Conservation (phyloP, 2,888 invertebrate genomes). For the Plagiodera versicolora region DNA sequence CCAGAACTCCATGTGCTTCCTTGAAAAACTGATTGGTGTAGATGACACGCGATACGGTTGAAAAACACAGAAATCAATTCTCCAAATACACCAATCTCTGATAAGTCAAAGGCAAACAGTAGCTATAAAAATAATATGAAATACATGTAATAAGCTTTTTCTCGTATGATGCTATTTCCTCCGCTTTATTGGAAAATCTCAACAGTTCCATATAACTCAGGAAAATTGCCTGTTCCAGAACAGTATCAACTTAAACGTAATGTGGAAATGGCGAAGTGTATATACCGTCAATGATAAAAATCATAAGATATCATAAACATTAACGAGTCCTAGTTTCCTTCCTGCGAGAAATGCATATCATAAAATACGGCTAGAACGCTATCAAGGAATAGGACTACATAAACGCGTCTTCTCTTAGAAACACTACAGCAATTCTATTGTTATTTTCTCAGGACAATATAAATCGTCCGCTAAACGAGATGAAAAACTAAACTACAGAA, state of each 20-base stretch:
- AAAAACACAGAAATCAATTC: too few relatives aligned
- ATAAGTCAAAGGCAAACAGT: too few relatives aligned
- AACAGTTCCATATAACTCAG: not conserved
- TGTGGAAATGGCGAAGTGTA: slow-evolving; percentile 7
- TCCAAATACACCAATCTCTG: too few relatives aligned
- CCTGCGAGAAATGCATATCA: slow-evolving; percentile 21
- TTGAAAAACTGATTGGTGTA: too few relatives aligned
- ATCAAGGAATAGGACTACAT: not conserved
- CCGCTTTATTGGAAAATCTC: not conserved
- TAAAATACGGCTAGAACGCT: not conserved
- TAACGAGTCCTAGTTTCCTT: slow-evolving; percentile 19
- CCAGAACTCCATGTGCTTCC: too few relatives aligned
- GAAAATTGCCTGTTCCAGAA: not conserved
- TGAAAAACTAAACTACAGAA: too few relatives aligned
- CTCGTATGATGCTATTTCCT: not conserved
- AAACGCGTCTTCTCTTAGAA: not conserved
- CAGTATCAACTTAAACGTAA: slow-evolving; percentile 6
- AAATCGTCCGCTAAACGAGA: not conserved
- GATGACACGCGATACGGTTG: too few relatives aligned
- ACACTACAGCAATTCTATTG: not conserved
- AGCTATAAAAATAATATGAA: too few relatives aligned
- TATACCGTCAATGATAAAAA: slow-evolving; percentile 25
- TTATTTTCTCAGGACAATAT: not conserved
- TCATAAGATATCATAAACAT: slow-evolving; percentile 25
- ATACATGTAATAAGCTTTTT: not conserved